These are phyloP conservation scores for Orchesella flavescens DNA, from an alignment of 2,888 invertebrate species.

Conservation along the genomic window DNA sequence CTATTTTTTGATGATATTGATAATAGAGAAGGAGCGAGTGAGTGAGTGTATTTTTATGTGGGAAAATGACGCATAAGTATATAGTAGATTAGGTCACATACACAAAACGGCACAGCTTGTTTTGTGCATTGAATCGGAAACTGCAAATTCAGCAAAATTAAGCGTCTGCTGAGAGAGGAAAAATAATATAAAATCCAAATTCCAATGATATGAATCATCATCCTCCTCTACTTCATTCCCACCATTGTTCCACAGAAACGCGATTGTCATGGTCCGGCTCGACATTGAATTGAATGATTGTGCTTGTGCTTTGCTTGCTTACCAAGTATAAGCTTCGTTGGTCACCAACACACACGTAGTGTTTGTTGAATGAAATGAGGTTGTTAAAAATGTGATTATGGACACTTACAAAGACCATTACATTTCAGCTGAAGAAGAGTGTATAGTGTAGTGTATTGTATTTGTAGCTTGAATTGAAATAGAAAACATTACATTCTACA, in stretches of 20 bases:
- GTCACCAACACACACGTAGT: too few relatives aligned
- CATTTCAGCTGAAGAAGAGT: too few relatives aligned
- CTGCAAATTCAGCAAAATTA: slow-evolving; percentile 31
- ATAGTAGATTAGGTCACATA: too few relatives aligned
- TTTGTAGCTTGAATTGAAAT: too few relatives aligned
- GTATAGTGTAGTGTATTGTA: too few relatives aligned
- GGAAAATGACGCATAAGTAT: slow-evolving; percentile 19
- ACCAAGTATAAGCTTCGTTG: too few relatives aligned
- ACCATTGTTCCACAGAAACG: not conserved
- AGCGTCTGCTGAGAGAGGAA: not conserved
- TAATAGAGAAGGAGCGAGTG: not conserved
- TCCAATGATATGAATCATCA: slow-evolving; percentile 42
- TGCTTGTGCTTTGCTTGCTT: too few relatives aligned
- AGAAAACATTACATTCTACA: too few relatives aligned
- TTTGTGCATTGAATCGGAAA: slow-evolving; percentile 22
- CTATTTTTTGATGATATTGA: slow-evolving; percentile 1
- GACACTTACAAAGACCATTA: too few relatives aligned
- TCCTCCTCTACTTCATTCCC: not conserved
- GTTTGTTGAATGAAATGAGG: too few relatives aligned
- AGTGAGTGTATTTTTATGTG: slow-evolving; percentile 22
- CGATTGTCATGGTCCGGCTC: not conserved
- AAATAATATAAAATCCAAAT: slow-evolving; percentile 1
- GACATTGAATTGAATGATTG: too few relatives aligned
- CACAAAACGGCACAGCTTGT: not conserved
- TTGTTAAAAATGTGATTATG: too few relatives aligned